Conservation (phyloP, 2,113 vertebrate species). For the Menidia beryllina region DNA sequence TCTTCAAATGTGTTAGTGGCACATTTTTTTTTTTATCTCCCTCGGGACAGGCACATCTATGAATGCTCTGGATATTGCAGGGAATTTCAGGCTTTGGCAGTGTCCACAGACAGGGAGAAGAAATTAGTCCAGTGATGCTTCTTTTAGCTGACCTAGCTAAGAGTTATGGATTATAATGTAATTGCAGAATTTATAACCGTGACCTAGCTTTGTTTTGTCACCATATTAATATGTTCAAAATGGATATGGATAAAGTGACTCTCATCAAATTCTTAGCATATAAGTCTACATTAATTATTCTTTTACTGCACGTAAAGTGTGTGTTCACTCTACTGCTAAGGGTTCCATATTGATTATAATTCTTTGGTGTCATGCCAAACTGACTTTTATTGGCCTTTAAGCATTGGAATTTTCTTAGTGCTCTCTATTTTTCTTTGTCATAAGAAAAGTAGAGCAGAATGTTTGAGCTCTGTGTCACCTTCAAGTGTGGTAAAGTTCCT, state of each 20-base stretch:
- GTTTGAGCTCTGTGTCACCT: neutral
- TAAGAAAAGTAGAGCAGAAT: neutral
- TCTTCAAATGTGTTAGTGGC: constrained; percentile 73
- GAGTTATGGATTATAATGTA: constrained; percentile 58
- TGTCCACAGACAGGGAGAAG: constrained; percentile 57
- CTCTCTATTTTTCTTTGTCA: neutral
- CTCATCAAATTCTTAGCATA: neutral
- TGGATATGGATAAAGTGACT: neutral
- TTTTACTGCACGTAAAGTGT: neutral
- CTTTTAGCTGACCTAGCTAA: constrained; percentile 78
- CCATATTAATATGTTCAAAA: constrained; percentile 11
- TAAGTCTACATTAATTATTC: neutral
- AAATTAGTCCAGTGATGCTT: constrained; percentile 74
- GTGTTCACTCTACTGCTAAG: neutral
- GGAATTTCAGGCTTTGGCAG: constrained; percentile 68
- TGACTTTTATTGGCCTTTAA: neutral
- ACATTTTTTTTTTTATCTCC: constrained; percentile 51
- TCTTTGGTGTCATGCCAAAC: neutral
- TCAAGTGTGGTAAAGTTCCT: neutral
- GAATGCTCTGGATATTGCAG: constrained; percentile 65
- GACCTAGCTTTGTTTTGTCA: constrained; percentile 60
- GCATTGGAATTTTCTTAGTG: neutral
- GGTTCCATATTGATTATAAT: neutral
- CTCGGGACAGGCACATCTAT: constrained; percentile 59
- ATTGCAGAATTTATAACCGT: constrained; percentile 45